Conservation (phyloP, 2,888 invertebrate genomes). For the Pediacus dermestoides region DNA sequence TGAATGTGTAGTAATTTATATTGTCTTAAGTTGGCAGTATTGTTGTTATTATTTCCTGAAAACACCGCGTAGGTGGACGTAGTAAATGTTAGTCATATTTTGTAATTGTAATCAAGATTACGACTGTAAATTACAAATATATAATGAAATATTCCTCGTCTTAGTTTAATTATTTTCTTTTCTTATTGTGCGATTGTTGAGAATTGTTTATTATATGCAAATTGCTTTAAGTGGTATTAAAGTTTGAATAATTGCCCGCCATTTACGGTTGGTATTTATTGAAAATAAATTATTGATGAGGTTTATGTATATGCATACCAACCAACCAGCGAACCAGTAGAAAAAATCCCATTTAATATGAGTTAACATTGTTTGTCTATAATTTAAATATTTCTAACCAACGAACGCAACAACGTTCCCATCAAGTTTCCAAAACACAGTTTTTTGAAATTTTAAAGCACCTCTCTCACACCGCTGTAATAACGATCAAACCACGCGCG, state of each 20-base stretch:
- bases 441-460: too few relatives aligned
- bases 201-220: slow-evolving; percentile 38
- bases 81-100: slow-evolving; percentile 47
- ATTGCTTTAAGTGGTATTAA: slow-evolving; percentile 31
- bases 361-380: too few relatives aligned
- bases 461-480: too few relatives aligned
- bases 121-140: slow-evolving; percentile 42
- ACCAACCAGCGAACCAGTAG: too few relatives aligned
- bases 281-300: slow-evolving; percentile 12
- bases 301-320: slow-evolving; percentile 6
- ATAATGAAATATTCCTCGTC: slow-evolving; percentile 36
- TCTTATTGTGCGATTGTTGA: slow-evolving; percentile 22
- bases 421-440: too few relatives aligned
- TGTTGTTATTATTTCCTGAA: slow-evolving; percentile 49
- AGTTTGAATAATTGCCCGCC: slow-evolving; percentile 25
- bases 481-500: too few relatives aligned
- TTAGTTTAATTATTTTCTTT: slow-evolving; percentile 33
- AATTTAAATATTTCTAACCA: too few relatives aligned
- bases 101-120: slow-evolving; percentile 50
- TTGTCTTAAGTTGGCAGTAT: slow-evolving; percentile 47
- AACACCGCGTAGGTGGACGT: slow-evolving; percentile 46
- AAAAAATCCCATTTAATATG: too few relatives aligned
- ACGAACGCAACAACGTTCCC: too few relatives aligned
- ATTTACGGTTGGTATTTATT: slow-evolving; percentile 18
- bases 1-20: slow-evolving; percentile 44